Conservation (phyloP, 2,888 invertebrate species). For the Aphidoletes aphidimyza region DNA sequence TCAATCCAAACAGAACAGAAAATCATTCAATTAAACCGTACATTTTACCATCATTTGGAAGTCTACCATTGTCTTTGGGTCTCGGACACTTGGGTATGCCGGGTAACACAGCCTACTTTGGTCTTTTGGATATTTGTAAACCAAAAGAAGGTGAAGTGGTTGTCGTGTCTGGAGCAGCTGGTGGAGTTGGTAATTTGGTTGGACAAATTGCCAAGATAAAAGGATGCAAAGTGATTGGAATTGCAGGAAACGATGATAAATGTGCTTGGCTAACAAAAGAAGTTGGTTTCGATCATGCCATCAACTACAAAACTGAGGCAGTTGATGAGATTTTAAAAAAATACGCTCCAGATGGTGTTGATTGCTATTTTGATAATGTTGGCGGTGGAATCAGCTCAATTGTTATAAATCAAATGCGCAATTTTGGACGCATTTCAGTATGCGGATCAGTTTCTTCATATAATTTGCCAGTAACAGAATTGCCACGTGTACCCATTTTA, state of each 20-base stretch:
- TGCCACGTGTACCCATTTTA: slow-evolving; percentile 65
- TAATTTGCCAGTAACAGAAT: slow-evolving; percentile 67
- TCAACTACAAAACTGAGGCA: slow-evolving; percentile 77
- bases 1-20: slow-evolving; percentile 62
- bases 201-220: slow-evolving; percentile 82
- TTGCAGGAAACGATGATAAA: slow-evolving; percentile 78
- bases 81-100: slow-evolving; percentile 78
- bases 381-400: slow-evolving; percentile 74
- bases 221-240: slow-evolving; percentile 77
- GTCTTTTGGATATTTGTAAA: slow-evolving; percentile 75
- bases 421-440: slow-evolving; percentile 71
- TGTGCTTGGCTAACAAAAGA: slow-evolving; percentile 74
- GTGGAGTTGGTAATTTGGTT: slow-evolving; percentile 81
- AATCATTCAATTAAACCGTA: slow-evolving; percentile 61
- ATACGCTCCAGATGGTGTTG: slow-evolving; percentile 75
- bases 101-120: slow-evolving; percentile 82
- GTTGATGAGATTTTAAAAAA: slow-evolving; percentile 69
- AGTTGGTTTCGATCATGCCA: slow-evolving; percentile 75
- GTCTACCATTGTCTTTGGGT: slow-evolving; percentile 72
- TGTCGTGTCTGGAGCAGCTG: slow-evolving; percentile 79
- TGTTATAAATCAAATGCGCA: slow-evolving; percentile 73
- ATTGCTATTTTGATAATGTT: slow-evolving; percentile 83
- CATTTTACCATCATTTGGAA: slow-evolving; percentile 71
- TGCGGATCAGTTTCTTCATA: slow-evolving; percentile 76
- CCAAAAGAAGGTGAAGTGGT: slow-evolving; percentile 77